Evolutionary conservation across 2,888 invertebrate species (phyloP).

Genomic region (Cheilosia pagana): DNA sequence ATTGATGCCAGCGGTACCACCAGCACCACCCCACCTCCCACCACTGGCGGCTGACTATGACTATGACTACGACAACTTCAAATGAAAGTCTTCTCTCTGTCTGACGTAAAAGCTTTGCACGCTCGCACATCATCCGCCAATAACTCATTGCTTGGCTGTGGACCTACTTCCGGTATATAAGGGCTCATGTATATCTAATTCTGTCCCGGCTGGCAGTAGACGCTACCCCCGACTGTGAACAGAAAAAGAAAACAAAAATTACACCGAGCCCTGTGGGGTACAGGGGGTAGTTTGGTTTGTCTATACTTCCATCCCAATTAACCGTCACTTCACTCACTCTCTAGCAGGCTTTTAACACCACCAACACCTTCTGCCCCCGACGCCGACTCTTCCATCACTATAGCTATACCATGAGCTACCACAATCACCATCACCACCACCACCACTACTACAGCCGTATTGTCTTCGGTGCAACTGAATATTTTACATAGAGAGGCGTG

Average conservation of each 20-base stretch:
- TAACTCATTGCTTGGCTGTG: constrained; percentile 58
- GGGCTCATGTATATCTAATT: constrained; percentile 50
- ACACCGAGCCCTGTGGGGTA: not conserved
- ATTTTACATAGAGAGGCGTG: constrained; percentile 71
- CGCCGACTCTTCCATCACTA: constrained; percentile 14
- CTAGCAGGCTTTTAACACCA: constrained; percentile 45
- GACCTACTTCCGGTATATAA: constrained; percentile 69
- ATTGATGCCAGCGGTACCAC: not conserved
- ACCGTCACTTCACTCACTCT: constrained; percentile 50
- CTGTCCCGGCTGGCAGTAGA: constrained; percentile 51
- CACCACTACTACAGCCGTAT: constrained; percentile 5
- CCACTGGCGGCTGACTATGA: not conserved
- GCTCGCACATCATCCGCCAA: constrained; percentile 68
- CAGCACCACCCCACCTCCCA: not conserved
- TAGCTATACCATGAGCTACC: constrained; percentile 1
- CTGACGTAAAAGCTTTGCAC: constrained; percentile 67
- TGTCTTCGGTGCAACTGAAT: constrained; percentile 52
- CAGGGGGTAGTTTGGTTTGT: constrained; percentile 9
- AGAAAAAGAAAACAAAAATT: not conserved
- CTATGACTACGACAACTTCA: not conserved
- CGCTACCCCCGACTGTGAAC: constrained; percentile 7
- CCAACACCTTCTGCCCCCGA: constrained; percentile 19
- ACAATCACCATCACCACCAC: constrained; percentile 12
- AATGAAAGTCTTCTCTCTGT: constrained; percentile 37
- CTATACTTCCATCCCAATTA: constrained; percentile 69